Conservation (phyloP, 2,113 vertebrate species). For the Etia nguti region DNA sequence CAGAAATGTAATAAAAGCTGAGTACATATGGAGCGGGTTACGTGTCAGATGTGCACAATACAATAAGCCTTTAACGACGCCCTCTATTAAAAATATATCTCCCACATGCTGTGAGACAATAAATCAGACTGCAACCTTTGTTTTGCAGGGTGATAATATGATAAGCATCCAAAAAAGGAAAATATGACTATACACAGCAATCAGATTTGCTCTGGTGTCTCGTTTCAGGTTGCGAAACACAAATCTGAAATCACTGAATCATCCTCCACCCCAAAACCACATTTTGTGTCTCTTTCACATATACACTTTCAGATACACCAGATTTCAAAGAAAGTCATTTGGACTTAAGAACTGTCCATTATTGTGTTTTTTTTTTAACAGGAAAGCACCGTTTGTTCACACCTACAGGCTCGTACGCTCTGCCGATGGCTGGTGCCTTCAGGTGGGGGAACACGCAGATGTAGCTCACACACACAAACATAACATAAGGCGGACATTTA, state of each 20-base stretch:
- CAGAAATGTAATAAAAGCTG: neutral
- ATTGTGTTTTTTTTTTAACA: neutral
- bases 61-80: neutral
- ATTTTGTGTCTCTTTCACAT: neutral
- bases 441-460: constrained; percentile 12
- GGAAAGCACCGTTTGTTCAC: constrained; percentile 58
- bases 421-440: constrained; percentile 34
- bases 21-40: neutral
- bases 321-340: neutral
- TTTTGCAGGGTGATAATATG: neutral
- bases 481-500: neutral
- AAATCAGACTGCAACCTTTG: neutral
- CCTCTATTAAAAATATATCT: neutral
- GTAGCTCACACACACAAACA: neutral
- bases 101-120: neutral
- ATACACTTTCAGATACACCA: neutral
- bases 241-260: neutral
- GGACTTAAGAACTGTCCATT: accelerated
- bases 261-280: neutral
- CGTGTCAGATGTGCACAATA: neutral
- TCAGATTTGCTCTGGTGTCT: neutral
- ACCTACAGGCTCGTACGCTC: constrained; percentile 50
- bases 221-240: neutral
- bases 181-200: neutral
- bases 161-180: neutral